Percentiles rank a stretch among this genome's conserved stretches.
Conservation (phyloP, 2,888 invertebrate species). For the Melinaea marsaeus region DNA sequence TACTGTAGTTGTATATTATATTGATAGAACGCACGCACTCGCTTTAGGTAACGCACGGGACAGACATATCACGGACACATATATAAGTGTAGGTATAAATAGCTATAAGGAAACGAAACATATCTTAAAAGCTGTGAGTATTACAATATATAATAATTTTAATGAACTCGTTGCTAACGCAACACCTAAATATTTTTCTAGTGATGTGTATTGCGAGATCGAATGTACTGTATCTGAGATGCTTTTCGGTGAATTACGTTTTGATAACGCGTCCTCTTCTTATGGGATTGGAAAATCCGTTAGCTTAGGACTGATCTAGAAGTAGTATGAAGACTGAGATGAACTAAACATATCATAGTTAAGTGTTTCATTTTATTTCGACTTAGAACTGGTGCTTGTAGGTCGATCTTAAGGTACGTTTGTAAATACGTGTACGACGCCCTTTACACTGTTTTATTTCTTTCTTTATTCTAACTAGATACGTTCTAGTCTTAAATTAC, state of each 20-base stretch:
- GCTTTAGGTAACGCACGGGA: constrained; percentile 69
- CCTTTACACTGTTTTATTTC: constrained; percentile 62
- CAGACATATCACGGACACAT: constrained; percentile 55
- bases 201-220: constrained; percentile 73
- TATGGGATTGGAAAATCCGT: constrained; percentile 73
- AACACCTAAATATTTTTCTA: constrained; percentile 78
- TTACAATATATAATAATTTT: constrained; percentile 75
- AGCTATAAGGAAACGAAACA: constrained; percentile 68
- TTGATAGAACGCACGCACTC: constrained; percentile 61
- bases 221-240: constrained; percentile 62
- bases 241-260: constrained; percentile 71
- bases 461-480: constrained; percentile 10
- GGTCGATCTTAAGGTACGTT: constrained; percentile 76
- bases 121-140: constrained; percentile 77
- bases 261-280: constrained; percentile 75
- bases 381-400: constrained; percentile 78
- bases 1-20: constrained; percentile 56
- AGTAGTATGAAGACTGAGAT: constrained; percentile 76
- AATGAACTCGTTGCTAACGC: constrained; percentile 72
- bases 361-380: constrained; percentile 72
- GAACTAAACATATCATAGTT: constrained; percentile 74
- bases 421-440: constrained; percentile 72
- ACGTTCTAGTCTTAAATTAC: constrained; percentile 5
- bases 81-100: constrained; percentile 64
- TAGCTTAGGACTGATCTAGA: constrained; percentile 76